Conservation (phyloP, 2,797 vertebrate genomes). For the Nannoperca obscura region DNA sequence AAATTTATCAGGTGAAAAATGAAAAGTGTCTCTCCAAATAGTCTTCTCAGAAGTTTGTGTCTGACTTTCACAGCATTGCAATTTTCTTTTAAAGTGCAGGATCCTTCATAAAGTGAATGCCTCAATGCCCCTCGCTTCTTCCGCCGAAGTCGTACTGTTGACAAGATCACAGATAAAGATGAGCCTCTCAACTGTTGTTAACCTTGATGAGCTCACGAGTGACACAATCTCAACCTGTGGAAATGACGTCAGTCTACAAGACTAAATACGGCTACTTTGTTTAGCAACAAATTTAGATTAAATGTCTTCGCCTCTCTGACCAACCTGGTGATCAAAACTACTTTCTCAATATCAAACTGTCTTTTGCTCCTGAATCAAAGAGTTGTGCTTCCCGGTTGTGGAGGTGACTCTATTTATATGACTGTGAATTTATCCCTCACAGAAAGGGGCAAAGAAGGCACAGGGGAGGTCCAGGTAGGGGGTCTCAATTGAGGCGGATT, state of each 20-base stretch:
- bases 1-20: conserved; percentile 34
- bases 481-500: conserved; percentile 82
- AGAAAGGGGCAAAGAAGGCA: conserved; percentile 79
- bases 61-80: conserved; percentile 60
- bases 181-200: conserved; percentile 82
- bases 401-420: conserved; percentile 80
- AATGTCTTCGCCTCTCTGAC: conserved; percentile 17
- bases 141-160: conserved; percentile 62
- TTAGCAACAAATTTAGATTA: conserved; percentile 27
- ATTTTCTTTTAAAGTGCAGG: conserved; percentile 24
- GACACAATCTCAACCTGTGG: conserved; percentile 65
- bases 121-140: conserved; percentile 40
- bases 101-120: conserved; percentile 41
- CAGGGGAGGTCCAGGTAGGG: conserved; percentile 81
- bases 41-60: conserved; percentile 36
- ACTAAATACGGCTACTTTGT: conserved; percentile 37
- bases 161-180: conserved; percentile 81
- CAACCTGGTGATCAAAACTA: conserved; percentile 15
- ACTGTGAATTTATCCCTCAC: conserved; percentile 77
- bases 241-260: conserved; percentile 72
- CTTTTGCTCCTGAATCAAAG: conserved; percentile 45
- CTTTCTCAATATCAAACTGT: conserved; percentile 33
- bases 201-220: conserved; percentile 70
- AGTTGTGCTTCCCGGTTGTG: conserved; percentile 47
- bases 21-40: conserved; percentile 36